A percentile compares a stretch with the other conserved stretches of the same genome.
Conservation (phyloP, 2,888 invertebrate species). For the Baccha elongata region DNA sequence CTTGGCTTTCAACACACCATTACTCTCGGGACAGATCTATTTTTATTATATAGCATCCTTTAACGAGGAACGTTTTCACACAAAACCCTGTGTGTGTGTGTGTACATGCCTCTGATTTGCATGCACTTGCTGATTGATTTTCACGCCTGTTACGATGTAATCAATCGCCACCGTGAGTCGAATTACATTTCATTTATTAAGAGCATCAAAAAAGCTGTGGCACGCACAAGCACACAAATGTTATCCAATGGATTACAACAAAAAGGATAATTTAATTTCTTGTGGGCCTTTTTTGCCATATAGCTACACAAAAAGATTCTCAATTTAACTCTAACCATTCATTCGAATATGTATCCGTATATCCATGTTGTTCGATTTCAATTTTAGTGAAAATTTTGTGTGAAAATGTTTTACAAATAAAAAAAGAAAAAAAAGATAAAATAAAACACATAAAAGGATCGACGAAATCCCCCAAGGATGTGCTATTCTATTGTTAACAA, state of each 20-base stretch:
- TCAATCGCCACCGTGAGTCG: constrained; percentile 51
- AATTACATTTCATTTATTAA: constrained; percentile 58
- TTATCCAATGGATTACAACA: no score
- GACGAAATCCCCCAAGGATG: constrained; percentile 45
- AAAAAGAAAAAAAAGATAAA: constrained; percentile 14
- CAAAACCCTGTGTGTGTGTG: no score
- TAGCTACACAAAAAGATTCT: background rate
- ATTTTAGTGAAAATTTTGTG: constrained; percentile 19
- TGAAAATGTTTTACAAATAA: constrained; percentile 15
- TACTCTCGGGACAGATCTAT: constrained; percentile 23
- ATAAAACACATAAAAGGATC: constrained; percentile 24
- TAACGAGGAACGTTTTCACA: constrained; percentile 37
- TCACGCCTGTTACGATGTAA: constrained; percentile 49
- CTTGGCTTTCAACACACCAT: constrained; percentile 24
- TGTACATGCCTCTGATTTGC: constrained; percentile 32
- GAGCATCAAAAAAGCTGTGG: constrained; percentile 7
- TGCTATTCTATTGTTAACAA: constrained; percentile 59
- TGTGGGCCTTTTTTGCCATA: background rate
- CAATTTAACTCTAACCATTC: background rate
- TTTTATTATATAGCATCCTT: constrained; percentile 37
- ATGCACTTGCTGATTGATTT: constrained; percentile 60
- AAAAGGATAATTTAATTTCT: constrained; percentile 41
- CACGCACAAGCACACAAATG: background rate
- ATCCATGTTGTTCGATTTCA: constrained; percentile 46
- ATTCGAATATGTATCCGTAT: constrained; percentile 13